These are phyloP conservation scores for Anarhynchus alexandrinus DNA, from an alignment of 2,113 vertebrate genomes.

Conservation along the genomic window DNA sequence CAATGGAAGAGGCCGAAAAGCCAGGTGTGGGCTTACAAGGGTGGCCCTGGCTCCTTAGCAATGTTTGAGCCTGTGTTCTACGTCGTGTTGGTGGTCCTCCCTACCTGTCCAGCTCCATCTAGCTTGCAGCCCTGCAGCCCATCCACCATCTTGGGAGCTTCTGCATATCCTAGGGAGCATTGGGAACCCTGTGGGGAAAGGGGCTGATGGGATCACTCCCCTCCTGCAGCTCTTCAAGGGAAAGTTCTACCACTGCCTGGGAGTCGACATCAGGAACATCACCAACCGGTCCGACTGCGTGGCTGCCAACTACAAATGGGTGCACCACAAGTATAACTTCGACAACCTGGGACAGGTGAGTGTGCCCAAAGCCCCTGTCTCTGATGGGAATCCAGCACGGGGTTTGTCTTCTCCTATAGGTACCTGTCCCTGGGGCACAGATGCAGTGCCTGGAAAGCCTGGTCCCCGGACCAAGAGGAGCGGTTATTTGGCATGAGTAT, in stretches of 20 bases:
- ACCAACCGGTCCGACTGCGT: conserved; percentile 96
- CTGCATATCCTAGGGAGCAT: background rate
- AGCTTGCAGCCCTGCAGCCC: background rate
- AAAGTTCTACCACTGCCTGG: conserved; percentile 96
- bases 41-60: background rate
- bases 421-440: background rate
- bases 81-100: background rate
- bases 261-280: conserved; percentile 92
- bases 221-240: conserved; percentile 92
- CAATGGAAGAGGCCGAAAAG: background rate
- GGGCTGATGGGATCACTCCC: background rate
- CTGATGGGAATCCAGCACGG: background rate
- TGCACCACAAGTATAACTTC: conserved; percentile 98
- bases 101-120: background rate
- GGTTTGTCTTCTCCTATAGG: background rate
- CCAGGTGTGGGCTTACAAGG: background rate
- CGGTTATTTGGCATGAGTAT: background rate
- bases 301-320: conserved; percentile 95
- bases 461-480: background rate
- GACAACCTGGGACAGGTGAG: conserved; percentile 96
- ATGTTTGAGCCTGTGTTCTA: background rate
- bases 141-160: background rate
- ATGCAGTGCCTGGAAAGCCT: background rate
- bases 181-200: background rate
- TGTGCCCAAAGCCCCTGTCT: background rate